Evolutionary conservation across 1,140 invertebrate genomes (phyloP), one percentile per base, ranked within the genome.

Genomic region (Drosophila insularis): DNA sequence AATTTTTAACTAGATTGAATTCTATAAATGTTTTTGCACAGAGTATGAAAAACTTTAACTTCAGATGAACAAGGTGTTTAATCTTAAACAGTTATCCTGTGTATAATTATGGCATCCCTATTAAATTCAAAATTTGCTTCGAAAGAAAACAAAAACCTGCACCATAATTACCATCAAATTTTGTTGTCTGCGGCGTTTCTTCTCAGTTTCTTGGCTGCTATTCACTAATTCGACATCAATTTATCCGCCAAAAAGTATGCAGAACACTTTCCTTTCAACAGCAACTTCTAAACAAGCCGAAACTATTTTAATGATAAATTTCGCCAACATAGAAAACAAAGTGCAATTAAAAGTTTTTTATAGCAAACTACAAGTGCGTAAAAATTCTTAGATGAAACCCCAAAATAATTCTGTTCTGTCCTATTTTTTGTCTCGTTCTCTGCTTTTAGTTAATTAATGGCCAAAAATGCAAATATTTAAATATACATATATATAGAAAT

Each of bases 251-350:
- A 61, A 59, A 56, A 76, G 72, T 71, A 58, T 71, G 32, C 74
- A 63, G 56, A 54, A 46, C 31, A 58, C 14, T 58, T 58, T 35
- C 31, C 27, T 63, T 68, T 63, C 54, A 43, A 43, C 68, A 56
- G 55, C 43, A 73, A 68, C 60, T 50, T 61, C 59, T 73, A 73
- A 72, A 61, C 76, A 68, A 78, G 63, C 63, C 58, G 62, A 64
- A 76, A 73, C 73, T 73, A 81, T 81, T 81, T 77, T 81, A 81
- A 81, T 81, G 68, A 77, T 81, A 73, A 65, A 79, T 80, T 80
- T 81, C 53, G 39, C 74, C 50, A 67, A 43, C 31, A 31, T 70
- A 63, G 69, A 21, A 40, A 73, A 78, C 69, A 78, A 74, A 82
- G 68, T 79, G 80, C 76, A 82, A 82, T 84, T 84, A 76, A 73